phyloP scores from a whole-genome alignment of 1,140 invertebrate genomes.

The Proales similis region DNA sequence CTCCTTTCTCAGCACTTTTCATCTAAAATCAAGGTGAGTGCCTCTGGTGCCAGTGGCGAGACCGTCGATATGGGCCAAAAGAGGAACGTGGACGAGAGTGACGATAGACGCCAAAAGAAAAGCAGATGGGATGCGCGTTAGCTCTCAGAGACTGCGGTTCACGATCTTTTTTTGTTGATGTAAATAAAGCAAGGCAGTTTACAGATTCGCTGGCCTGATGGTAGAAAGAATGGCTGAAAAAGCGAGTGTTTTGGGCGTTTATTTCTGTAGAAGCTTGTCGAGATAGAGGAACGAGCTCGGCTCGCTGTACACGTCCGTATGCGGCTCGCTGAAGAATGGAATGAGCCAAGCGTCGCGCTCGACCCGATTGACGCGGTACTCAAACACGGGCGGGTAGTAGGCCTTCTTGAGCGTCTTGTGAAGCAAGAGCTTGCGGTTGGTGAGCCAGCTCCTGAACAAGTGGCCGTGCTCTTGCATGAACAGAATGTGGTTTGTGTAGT shows the following conservation, averaged over 20 bases:
- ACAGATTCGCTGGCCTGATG: too few species aligned
- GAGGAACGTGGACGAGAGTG: too few species aligned
- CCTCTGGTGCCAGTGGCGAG: too few species aligned
- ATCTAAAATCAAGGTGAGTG: background rate
- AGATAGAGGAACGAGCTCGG: background rate
- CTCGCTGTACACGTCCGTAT: constrained; percentile 10
- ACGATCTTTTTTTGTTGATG: too few species aligned
- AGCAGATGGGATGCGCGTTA: too few species aligned
- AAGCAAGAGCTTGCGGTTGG: background rate
- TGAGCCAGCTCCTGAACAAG: constrained; percentile 13
- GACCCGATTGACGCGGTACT: background rate
- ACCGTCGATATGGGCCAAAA: too few species aligned
- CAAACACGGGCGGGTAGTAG: constrained; percentile 16
- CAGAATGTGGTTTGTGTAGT: constrained; percentile 13
- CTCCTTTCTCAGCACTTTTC: background rate
- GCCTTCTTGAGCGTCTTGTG: background rate
- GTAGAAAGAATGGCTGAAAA: too few species aligned
- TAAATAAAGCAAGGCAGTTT: too few species aligned
- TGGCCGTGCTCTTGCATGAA: constrained; percentile 24
- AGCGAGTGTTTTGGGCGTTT: too few species aligned
- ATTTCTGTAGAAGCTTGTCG: too few species aligned
- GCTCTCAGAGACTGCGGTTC: too few species aligned
- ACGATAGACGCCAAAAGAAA: too few species aligned
- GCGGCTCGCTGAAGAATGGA: constrained; percentile 12
- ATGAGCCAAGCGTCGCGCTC: constrained; percentile 11